Conservation (phyloP, 1,140 invertebrate genomes). For the Anastatus disparis region DNA sequence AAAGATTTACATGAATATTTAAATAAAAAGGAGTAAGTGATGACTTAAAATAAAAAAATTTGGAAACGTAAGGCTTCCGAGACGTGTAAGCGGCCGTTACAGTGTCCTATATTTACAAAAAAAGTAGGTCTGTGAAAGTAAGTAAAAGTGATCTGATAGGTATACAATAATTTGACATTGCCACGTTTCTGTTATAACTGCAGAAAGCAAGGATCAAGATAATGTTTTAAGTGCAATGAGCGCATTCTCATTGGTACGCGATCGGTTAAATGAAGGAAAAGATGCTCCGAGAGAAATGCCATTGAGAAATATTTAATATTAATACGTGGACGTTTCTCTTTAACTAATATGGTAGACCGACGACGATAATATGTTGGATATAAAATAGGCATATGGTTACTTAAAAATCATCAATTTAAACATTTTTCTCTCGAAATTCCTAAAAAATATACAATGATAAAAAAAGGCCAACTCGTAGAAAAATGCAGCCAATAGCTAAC, state of each 20-base stretch:
- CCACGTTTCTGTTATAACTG: constrained; percentile 37
- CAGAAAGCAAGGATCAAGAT: background rate
- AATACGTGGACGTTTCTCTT: background rate
- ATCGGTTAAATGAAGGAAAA: background rate
- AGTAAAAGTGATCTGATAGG: constrained; percentile 28
- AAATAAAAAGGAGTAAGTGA: background rate
- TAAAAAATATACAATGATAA: too few relatives aligned
- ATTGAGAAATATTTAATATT: background rate
- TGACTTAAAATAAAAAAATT: background rate
- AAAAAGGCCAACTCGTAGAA: too few relatives aligned
- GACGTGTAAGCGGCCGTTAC: background rate
- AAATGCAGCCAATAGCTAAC: too few relatives aligned
- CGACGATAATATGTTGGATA: too few relatives aligned
- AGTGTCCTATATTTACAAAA: constrained; percentile 19
- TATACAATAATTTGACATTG: constrained; percentile 36
- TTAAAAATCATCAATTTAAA: too few relatives aligned
- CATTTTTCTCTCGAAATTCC: too few relatives aligned
- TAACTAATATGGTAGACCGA: too few relatives aligned
- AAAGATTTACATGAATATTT: background rate
- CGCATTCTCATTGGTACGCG: too few relatives aligned
- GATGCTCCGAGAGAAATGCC: background rate
- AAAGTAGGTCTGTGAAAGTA: constrained; percentile 56
- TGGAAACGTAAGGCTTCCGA: constrained; percentile 15
- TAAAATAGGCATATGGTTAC: too few relatives aligned
- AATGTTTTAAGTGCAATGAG: too few relatives aligned